Percentiles rank a stretch among this genome's conserved stretches.
Conservation (phyloP, 1,140 invertebrate species). For the Drosophila willistoni region DNA sequence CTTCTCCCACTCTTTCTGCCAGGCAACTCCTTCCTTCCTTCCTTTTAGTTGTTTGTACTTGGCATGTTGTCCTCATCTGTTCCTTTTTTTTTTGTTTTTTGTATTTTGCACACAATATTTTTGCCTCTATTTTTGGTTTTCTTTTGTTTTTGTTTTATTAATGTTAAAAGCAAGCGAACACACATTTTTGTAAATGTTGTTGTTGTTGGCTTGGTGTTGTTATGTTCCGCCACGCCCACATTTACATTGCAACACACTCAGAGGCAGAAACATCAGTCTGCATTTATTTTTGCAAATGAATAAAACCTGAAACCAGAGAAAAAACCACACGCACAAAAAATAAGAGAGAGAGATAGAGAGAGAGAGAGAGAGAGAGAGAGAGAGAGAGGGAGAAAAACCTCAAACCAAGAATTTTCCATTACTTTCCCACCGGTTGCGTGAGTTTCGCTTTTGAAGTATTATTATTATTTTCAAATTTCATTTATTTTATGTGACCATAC, state of each 20-base stretch:
- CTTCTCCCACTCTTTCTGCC: neutral
- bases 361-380: neutral
- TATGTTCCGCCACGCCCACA: neutral
- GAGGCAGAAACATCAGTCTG: neutral
- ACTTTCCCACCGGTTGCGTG: neutral
- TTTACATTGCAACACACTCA: neutral
- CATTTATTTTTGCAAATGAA: conserved; percentile 11
- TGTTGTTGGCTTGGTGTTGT: neutral
- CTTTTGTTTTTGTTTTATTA: conserved; percentile 14
- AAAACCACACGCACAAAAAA: neutral
- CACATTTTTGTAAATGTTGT: conserved; percentile 5
- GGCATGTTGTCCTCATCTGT: neutral
- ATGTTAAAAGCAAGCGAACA: conserved; percentile 10
- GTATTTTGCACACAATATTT: neutral
- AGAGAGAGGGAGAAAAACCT: neutral
- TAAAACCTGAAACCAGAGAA: neutral
- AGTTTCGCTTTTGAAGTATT: conserved; percentile 6
- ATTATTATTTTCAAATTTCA: conserved; percentile 25
- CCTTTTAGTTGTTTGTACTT: neutral
- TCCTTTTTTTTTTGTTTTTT: neutral
- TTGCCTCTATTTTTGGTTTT: conserved; percentile 29
- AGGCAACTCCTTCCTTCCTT: no score
- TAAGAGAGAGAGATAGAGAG: no score
- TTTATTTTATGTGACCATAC: conserved; percentile 37
- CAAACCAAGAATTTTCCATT: neutral